These are phyloP conservation scores for Neostethus bicornis DNA, from an alignment of 2,797 vertebrate species.

Conservation along the genomic window DNA sequence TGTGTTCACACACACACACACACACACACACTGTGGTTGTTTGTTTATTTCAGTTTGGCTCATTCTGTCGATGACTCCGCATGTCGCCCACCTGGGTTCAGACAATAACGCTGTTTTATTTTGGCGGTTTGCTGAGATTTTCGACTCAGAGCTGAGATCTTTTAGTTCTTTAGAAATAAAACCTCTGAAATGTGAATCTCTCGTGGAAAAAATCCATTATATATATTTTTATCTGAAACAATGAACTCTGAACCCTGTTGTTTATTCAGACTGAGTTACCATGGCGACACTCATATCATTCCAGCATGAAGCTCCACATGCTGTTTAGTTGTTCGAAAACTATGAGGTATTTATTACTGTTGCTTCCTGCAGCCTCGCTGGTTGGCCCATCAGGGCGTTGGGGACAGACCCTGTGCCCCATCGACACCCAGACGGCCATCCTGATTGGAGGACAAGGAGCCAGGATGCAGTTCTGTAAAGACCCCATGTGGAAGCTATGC, in stretches of 20 bases:
- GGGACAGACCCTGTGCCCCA: constrained; percentile 80
- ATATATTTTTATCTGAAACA: no score
- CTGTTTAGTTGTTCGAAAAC: not conserved
- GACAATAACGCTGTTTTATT: not conserved
- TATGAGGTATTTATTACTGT: not conserved
- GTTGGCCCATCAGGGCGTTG: constrained; percentile 77
- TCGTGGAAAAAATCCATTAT: not conserved
- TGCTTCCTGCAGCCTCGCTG: constrained; percentile 43
- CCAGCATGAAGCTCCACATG: no score
- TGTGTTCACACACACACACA: constrained; percentile 27
- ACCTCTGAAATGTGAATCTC: not conserved
- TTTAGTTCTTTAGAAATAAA: not conserved
- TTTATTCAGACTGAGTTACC: no score
- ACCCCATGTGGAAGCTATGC: constrained; percentile 88
- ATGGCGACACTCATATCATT: no score
- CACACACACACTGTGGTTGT: not conserved
- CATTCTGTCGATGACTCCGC: not conserved
- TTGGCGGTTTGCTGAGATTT: not conserved
- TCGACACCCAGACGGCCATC: constrained; percentile 81
- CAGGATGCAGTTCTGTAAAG: constrained; percentile 85
- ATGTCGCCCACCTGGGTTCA: constrained; percentile 18
- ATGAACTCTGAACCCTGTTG: no score
- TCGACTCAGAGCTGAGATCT: not conserved
- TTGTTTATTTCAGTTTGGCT: not conserved
- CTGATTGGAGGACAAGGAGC: constrained; percentile 82